These are phyloP conservation scores for Melanchra persicariae DNA, from an alignment of 2,888 invertebrate species.

Conservation along the genomic window DNA sequence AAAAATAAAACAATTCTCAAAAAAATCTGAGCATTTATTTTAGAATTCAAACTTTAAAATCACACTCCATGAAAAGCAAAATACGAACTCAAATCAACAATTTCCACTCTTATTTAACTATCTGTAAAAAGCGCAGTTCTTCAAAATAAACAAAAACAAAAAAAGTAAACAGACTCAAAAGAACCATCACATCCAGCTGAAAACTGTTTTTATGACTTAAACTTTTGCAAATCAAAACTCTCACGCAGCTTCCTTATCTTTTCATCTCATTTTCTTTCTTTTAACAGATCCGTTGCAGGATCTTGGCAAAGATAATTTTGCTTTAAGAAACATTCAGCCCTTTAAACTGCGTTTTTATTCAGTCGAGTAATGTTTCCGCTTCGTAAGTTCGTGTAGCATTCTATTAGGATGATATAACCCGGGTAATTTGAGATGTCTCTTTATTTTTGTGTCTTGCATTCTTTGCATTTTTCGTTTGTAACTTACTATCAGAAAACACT, in stretches of 20 bases:
- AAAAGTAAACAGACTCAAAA: conserved; percentile 6
- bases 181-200: conserved; percentile 24
- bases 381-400: conserved; percentile 2
- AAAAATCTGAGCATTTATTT: background rate
- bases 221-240: conserved; percentile 56
- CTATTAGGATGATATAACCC: conserved; percentile 37
- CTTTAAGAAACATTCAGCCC: conserved; percentile 48
- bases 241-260: conserved; percentile 27
- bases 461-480: conserved; percentile 1
- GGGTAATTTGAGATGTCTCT: conserved; percentile 33
- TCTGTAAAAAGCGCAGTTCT: conserved; percentile 9
- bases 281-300: conserved; percentile 25
- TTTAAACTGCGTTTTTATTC: conserved; percentile 48
- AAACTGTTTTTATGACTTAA: conserved; percentile 46
- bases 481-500: conserved; percentile 2
- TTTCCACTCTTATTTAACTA: background rate
- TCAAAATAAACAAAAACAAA: conserved; percentile 35
- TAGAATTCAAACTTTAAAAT: background rate
- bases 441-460: conserved; percentile 13
- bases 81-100: conserved; percentile 13
- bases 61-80: background rate
- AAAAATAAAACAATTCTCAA: background rate
- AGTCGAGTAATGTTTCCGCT: conserved; percentile 41
- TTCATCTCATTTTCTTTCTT: conserved; percentile 41
- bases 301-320: conserved; percentile 46